phyloP scores from a whole-genome alignment of 2,888 invertebrate genomes.

The Polymixis lichenea region DNA sequence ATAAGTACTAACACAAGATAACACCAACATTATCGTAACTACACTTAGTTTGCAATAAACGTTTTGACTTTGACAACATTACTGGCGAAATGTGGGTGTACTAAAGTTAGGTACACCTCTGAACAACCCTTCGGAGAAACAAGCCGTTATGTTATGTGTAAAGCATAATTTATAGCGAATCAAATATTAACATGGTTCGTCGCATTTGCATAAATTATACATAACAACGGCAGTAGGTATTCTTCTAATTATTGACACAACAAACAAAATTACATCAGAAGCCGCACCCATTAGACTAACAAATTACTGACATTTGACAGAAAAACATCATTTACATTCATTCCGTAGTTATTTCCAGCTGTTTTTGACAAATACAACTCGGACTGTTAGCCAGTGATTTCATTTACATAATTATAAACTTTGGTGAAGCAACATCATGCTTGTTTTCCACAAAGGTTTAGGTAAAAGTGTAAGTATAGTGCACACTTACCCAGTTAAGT shows the following conservation, averaged over 20 bases:
- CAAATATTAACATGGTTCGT: not conserved
- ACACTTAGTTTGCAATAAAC: no score
- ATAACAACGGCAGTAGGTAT: conserved; percentile 12
- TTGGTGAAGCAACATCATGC: not conserved
- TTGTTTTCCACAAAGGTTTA: no score
- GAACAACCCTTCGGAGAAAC: no score
- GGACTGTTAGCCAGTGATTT: not conserved
- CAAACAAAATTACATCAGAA: conserved; percentile 29
- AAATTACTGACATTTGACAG: conserved; percentile 19
- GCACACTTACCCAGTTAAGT: no score
- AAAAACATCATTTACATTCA: conserved; percentile 21
- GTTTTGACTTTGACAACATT: no score
- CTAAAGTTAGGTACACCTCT: no score
- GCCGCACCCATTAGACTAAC: conserved; percentile 26
- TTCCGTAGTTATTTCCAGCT: conserved; percentile 25
- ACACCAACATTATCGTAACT: no score
- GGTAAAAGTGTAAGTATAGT: no score
- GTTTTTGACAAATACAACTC: conserved; percentile 7
- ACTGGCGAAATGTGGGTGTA: no score
- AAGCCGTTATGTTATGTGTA: no score
- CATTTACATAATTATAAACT: conserved; percentile 20
- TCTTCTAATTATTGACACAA: conserved; percentile 31
- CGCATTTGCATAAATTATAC: conserved; percentile 7
- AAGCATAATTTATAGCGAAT: no score
- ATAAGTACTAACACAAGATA: no score